Evolutionary conservation across 2,113 vertebrate species (phyloP).

Genomic region (Lampris incognitus): DNA sequence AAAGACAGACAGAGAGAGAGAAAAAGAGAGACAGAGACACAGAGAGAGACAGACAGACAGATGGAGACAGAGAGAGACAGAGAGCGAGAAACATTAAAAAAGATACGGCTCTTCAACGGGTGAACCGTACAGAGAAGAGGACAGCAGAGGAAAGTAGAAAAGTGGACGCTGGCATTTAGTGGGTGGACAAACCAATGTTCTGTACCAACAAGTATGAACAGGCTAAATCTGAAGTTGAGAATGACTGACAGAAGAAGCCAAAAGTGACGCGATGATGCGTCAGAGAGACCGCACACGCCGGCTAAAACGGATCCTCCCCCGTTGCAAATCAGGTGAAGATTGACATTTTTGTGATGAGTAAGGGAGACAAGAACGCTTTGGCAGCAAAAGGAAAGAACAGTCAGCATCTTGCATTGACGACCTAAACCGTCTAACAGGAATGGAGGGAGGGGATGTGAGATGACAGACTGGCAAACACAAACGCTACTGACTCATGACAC

Average conservation of each 20-base stretch:
- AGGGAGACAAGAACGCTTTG: conserved; percentile 57
- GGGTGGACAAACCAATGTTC: too few relatives aligned
- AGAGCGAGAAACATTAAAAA: not conserved
- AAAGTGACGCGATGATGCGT: too few relatives aligned
- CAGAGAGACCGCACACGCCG: too few relatives aligned
- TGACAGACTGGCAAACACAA: conserved; percentile 12
- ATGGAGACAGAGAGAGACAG: not conserved
- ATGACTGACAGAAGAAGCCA: too few relatives aligned
- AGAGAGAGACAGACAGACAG: not conserved
- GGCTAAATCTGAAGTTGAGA: too few relatives aligned
- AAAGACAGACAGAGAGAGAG: not conserved
- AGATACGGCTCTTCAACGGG: not conserved
- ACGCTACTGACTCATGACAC: conserved; percentile 55
- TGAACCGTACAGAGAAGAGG: too few relatives aligned
- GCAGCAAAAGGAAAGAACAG: conserved; percentile 61
- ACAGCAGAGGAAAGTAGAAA: too few relatives aligned
- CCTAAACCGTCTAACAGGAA: conserved; percentile 27
- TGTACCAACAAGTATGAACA: too few relatives aligned
- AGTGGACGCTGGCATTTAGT: too few relatives aligned
- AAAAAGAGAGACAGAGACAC: not conserved
- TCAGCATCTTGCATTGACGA: conserved; percentile 70
- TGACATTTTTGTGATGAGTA: conserved; percentile 65
- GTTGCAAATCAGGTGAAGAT: conserved; percentile 63
- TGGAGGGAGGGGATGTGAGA: conserved; percentile 22
- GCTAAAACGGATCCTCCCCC: conserved; percentile 43